phyloP scores from a whole-genome alignment of 1,140 invertebrate species.

The Panulirus ornatus region DNA sequence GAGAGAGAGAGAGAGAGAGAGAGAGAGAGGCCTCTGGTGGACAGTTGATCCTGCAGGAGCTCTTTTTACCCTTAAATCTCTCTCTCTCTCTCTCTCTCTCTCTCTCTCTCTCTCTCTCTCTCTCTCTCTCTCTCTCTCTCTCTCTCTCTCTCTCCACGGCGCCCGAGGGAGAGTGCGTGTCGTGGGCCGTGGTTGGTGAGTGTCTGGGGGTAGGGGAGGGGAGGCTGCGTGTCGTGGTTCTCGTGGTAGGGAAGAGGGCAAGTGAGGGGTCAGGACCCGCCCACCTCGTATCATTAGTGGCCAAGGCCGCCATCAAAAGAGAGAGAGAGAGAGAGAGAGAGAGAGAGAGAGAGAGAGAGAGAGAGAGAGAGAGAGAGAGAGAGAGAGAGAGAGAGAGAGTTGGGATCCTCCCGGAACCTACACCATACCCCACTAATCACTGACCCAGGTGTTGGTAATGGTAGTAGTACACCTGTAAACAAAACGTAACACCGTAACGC shows the following conservation, averaged over 20 bases:
- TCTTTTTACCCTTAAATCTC: not conserved
- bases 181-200: no score
- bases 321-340: not conserved
- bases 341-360: not conserved
- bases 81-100: conserved; percentile 1
- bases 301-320: not conserved
- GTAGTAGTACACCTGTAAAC: no score
- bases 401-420: no score
- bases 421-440: no score
- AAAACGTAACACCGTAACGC: no score
- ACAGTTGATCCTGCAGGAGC: not conserved
- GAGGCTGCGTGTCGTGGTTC: not conserved
- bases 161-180: no score
- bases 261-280: not conserved
- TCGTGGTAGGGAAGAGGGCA: not conserved
- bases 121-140: not conserved
- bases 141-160: not conserved
- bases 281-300: no score
- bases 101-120: not conserved
- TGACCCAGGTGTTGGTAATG: no score
- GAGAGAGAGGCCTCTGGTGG: no score
- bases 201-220: no score
- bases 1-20: not conserved
- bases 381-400: no score
- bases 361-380: no score